Base-by-base conservation (phyloP, 2,888 invertebrate genomes). In the Epinotia ramella region DNA sequence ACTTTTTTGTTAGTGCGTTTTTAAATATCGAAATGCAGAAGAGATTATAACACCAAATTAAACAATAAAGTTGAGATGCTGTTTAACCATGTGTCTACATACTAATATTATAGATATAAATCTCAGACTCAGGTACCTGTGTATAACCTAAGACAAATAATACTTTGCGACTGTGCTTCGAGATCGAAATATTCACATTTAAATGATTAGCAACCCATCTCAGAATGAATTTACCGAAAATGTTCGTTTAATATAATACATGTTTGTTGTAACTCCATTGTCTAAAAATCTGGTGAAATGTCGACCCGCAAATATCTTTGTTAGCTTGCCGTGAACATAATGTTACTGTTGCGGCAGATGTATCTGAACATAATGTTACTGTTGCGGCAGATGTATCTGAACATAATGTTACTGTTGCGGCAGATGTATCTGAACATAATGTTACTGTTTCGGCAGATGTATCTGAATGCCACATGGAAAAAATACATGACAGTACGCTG, bases 221-320 rank as follows among this genome's bases (percentile, higher is more conserved):
- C 12, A 49, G 16, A 13, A 13, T 49, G 3, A 4, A 16, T 49
- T 16, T 16, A 49, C 6, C 33, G 28, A 7, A 33, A 33, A 33
- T 33, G 6, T 33, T 33, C 33, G 33, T 33, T 40, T 40, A 40
- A 9, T 40, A 40, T 40, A 40, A 9, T 7, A 9, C 7, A 49
- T 49, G 12, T 13, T 13, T 46, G 16, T 46, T 13, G 0, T 46
- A 46, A 46, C 46, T 46, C 16, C 16, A n/a, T 53, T n/a, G n/a
- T 53, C n/a, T n/a, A 53, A 53, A 49, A 16, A 13, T n/a, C 53
- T 53, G 53, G 53, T n/a, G 6, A 53, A n/a, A 53, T 16, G 49
- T 49, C 16, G 16, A 49, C 49, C 53, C 53, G 13, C 75, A 75
- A 71, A 75, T 60, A n/a, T 75, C 70, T 71, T 60, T 75, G 75